Percentiles rank a stretch among this genome's conserved stretches.
Evolutionary conservation across 2,113 vertebrate species (phyloP).

Genomic region (Collichthys lucidus): DNA sequence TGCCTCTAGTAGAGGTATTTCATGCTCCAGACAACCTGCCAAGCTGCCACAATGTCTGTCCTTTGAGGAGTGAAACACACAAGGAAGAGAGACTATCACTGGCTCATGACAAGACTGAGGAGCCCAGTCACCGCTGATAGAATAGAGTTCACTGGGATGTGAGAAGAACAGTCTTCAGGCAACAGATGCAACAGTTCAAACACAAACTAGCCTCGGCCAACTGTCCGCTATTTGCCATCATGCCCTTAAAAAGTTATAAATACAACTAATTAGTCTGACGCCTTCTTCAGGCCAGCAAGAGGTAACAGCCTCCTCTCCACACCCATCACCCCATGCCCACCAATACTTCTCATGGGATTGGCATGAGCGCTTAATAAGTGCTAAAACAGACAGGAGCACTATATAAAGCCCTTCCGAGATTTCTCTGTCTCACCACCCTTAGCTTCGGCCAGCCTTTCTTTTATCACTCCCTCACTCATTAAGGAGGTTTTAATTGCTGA

Average conservation of each 20-base stretch:
- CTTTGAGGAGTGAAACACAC: constrained; percentile 29
- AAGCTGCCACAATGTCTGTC: background rate
- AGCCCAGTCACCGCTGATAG: constrained; percentile 51
- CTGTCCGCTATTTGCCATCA: constrained; percentile 79
- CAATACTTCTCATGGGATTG: constrained; percentile 70
- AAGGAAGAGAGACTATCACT: constrained; percentile 15
- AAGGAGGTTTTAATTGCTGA: constrained; percentile 36
- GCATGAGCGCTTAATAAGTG: constrained; percentile 73
- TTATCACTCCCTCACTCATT: constrained; percentile 33
- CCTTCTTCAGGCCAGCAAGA: constrained; percentile 53
- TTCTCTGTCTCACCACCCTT: constrained; percentile 30
- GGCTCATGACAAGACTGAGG: constrained; percentile 54
- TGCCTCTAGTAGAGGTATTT: constrained; percentile 38
- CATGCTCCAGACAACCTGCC: constrained; percentile 41
- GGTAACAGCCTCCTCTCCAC: constrained; percentile 52
- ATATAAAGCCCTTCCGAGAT: constrained; percentile 75
- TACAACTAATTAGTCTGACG: constrained; percentile 80
- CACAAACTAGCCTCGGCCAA: constrained; percentile 41
- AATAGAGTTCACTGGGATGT: constrained; percentile 74
- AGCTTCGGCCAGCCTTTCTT: constrained; percentile 28
- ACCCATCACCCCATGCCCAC: constrained; percentile 73
- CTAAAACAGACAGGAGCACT: constrained; percentile 55
- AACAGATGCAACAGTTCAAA: constrained; percentile 58
- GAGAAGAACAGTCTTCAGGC: constrained; percentile 60
- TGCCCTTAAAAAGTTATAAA: constrained; percentile 80